A percentile compares a stretch with the other conserved stretches of the same genome.
Conservation (phyloP, 2,888 invertebrate genomes). For the Yponomeuta malinellus region DNA sequence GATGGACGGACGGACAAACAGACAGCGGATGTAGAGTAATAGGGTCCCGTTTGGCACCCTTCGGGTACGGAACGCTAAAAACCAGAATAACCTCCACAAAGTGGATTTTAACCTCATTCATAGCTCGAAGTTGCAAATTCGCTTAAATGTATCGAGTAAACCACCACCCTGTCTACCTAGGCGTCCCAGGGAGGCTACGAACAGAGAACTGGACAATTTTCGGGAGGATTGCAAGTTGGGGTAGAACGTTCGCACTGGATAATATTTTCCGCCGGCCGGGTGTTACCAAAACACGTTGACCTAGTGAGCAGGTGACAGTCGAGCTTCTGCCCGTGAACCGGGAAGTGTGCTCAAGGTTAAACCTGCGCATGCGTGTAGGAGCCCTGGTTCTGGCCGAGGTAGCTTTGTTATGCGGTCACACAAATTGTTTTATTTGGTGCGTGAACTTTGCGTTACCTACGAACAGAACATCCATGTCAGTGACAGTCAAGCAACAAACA, state of each 20-base stretch:
- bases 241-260: background rate
- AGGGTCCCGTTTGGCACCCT: too few species aligned
- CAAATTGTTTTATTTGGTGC: background rate
- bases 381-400: constrained; percentile 27
- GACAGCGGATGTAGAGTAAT: too few species aligned
- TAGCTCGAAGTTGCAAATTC: too few species aligned
- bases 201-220: background rate
- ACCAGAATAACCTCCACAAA: too few species aligned
- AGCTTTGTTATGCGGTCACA: constrained; percentile 35
- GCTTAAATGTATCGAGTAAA: too few species aligned
- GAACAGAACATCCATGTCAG: too few species aligned
- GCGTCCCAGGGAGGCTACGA: background rate
- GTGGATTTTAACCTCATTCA: too few species aligned
- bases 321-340: constrained; percentile 62
- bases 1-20: too few species aligned
- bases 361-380: constrained; percentile 46
- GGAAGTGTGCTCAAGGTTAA: constrained; percentile 64
- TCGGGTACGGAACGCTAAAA: too few species aligned
- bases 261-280: background rate
- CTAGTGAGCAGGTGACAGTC: constrained; percentile 51
- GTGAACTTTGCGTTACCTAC: too few species aligned
- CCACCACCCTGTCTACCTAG: background rate
- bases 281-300: constrained; percentile 48
- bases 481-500: too few species aligned
- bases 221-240: background rate